These are phyloP conservation scores for Drosophila mimetica DNA, from an alignment of 2,888 invertebrate genomes.

Conservation along the genomic window DNA sequence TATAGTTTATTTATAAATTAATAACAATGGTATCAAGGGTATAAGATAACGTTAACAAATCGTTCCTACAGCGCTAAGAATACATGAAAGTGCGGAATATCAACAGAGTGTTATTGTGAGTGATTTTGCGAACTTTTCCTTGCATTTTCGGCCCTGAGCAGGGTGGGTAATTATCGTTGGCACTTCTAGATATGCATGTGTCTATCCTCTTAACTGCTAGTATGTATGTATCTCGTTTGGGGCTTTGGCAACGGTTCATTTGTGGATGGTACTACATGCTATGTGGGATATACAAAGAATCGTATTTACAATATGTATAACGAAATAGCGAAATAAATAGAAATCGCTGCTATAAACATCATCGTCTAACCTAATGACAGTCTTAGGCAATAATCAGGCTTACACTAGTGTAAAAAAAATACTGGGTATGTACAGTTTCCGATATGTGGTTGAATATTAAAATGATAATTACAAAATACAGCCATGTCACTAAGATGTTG, in stretches of 20 bases:
- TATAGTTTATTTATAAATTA: conserved; percentile 69
- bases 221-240: conserved; percentile 41
- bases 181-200: background rate
- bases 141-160: conserved; percentile 9
- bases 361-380: conserved; percentile 62
- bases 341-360: conserved; percentile 14
- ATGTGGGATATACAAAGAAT: conserved; percentile 7
- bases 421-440: background rate
- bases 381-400: conserved; percentile 62
- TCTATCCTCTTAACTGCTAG: conserved; percentile 27
- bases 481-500: too few species aligned
- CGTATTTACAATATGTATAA: conserved; percentile 26
- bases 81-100: conserved; percentile 55
- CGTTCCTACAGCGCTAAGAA: conserved; percentile 18
- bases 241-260: conserved; percentile 70
- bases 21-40: conserved; percentile 61
- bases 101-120: conserved; percentile 35
- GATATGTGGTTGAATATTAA: background rate
- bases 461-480: conserved; percentile 1
- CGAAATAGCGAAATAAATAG: conserved; percentile 32
- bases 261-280: conserved; percentile 31
- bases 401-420: conserved; percentile 32
- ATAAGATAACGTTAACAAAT: conserved; percentile 42
- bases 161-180: conserved; percentile 66
- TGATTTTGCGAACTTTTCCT: background rate